Conservation (phyloP, 2,113 vertebrate species). For the Pantherophis guttatus region DNA sequence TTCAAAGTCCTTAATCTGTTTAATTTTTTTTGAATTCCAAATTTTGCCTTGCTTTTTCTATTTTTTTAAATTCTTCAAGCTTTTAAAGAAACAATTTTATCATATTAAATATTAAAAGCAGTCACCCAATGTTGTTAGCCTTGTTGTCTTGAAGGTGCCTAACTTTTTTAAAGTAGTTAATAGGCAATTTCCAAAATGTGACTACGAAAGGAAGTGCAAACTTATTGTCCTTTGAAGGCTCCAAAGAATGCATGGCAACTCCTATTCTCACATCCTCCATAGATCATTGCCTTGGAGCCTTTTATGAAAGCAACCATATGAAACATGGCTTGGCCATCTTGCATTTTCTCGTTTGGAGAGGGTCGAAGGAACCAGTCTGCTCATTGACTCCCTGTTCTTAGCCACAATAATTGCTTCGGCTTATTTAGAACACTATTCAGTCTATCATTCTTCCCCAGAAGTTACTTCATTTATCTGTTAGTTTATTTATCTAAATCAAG, state of each 20-base stretch:
- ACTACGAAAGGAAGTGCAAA: not conserved
- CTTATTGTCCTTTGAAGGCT: not conserved
- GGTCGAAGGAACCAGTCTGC: not conserved
- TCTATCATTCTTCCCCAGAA: no score
- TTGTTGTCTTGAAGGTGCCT: not conserved
- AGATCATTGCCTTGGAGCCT: not conserved
- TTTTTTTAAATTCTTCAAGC: not conserved
- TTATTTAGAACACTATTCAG: no score
- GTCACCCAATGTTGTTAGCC: not conserved
- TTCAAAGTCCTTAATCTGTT: not conserved
- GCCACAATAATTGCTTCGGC: no score
- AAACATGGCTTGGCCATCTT: not conserved
- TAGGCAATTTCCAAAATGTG: not conserved
- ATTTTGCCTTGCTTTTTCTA: not conserved
- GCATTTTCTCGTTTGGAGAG: not conserved
- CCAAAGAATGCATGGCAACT: not conserved
- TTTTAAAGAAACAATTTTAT: not conserved
- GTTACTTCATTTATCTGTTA: constrained; percentile 6
- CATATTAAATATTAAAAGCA: not conserved
- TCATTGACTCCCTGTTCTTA: no score
- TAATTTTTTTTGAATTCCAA: not conserved
- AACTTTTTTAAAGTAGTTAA: not conserved
- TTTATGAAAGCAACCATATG: no score
- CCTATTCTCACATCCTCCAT: not conserved
- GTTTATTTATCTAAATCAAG: constrained; percentile 57